A percentile compares a stretch with the other conserved stretches of the same genome.
Conservation (phyloP, 1,140 invertebrate species). For the Leptinotarsa lineolata region DNA sequence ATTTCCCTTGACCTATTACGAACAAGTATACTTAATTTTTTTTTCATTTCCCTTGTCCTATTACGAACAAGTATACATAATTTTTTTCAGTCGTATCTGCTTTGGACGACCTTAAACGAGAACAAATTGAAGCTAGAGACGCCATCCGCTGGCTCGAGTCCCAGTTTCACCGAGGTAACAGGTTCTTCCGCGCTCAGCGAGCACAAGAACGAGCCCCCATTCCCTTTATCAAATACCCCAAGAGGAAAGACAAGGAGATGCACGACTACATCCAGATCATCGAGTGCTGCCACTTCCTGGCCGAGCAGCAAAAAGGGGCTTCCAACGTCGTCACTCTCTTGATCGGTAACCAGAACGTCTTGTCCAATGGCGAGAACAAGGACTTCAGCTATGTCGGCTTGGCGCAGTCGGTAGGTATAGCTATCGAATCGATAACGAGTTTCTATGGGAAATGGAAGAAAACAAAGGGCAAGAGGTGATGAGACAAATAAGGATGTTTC, state of each 20-base stretch:
- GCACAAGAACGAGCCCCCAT: constrained; percentile 75
- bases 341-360: constrained; percentile 58
- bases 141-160: constrained; percentile 89
- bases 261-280: constrained; percentile 71
- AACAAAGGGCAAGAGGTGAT: constrained; percentile 70
- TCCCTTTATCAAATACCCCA: constrained; percentile 74
- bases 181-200: constrained; percentile 80
- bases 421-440: constrained; percentile 66
- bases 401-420: constrained; percentile 66
- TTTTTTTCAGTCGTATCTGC: constrained; percentile 82
- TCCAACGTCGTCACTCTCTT: constrained; percentile 65
- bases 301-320: constrained; percentile 63
- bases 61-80: no score
- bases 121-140: constrained; percentile 76
- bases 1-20: no score
- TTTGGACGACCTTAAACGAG: constrained; percentile 83
- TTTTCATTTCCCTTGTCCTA: constrained; percentile 9
- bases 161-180: constrained; percentile 82
- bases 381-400: constrained; percentile 57
- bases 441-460: constrained; percentile 73
- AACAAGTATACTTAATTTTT: neutral
- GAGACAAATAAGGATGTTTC: constrained; percentile 1
- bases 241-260: constrained; percentile 71
- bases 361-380: constrained; percentile 48
- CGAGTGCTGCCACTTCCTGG: constrained; percentile 72